Percentiles rank a stretch among this genome's conserved stretches.
These are phyloP conservation scores for Unio delphinus DNA, from an alignment of 2,888 invertebrate genomes.

Conservation along the genomic window DNA sequence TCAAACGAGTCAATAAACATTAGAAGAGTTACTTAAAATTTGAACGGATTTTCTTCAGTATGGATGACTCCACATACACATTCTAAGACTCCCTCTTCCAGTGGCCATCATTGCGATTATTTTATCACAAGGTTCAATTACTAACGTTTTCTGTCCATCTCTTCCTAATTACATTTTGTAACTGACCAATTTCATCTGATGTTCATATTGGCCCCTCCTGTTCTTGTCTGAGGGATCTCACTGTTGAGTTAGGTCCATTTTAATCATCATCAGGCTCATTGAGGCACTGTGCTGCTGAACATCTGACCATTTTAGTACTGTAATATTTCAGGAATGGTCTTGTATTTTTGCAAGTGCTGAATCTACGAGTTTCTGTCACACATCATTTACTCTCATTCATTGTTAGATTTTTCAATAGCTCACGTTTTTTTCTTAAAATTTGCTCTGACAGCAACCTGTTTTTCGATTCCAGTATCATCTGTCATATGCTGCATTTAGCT, in stretches of 20 bases:
- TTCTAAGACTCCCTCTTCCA: no score
- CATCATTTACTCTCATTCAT: background rate
- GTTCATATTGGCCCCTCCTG: slow-evolving; percentile 22
- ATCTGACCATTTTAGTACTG: slow-evolving; percentile 2
- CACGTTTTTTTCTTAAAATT: slow-evolving; percentile 21
- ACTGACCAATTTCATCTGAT: slow-evolving; percentile 10
- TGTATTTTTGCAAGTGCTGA: background rate
- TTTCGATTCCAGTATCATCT: slow-evolving; percentile 32
- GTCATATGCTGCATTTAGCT: slow-evolving; percentile 36
- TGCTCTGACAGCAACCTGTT: slow-evolving; percentile 35
- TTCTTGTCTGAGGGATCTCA: slow-evolving; percentile 16
- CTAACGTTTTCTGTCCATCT: slow-evolving; percentile 14
- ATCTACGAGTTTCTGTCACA: slow-evolving; percentile 1
- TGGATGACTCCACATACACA: no score
- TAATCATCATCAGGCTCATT: no score
- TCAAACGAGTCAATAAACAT: no score
- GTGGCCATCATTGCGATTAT: no score
- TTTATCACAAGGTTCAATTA: no score
- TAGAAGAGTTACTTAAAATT: no score
- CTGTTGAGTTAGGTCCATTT: slow-evolving; percentile 12
- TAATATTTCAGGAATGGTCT: slow-evolving; percentile 16
- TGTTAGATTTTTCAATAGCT: slow-evolving; percentile 24
- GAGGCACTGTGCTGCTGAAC: no score
- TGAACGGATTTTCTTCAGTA: no score
- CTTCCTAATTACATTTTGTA: slow-evolving; percentile 8